Conservation (phyloP, 2,888 invertebrate genomes). For the Drosophila quinaria region DNA sequence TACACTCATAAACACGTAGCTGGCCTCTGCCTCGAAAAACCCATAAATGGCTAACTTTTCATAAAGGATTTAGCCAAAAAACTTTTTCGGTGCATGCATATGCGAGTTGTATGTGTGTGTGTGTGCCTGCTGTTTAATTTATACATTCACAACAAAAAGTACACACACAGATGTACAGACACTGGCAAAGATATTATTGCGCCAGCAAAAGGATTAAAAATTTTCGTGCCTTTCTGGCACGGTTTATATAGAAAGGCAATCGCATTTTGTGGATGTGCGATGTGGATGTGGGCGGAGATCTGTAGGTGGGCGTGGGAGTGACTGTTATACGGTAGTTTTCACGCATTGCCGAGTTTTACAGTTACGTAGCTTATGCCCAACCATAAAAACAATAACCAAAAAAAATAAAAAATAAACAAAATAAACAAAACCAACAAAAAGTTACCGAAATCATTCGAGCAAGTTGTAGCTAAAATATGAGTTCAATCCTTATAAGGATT, state of each 20-base stretch:
- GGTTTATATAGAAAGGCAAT: conserved; percentile 52
- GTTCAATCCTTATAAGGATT: neutral
- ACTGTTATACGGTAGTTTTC: conserved; percentile 65
- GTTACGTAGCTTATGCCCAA: conserved; percentile 51
- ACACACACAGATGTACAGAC: conserved; percentile 18
- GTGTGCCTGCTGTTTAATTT: conserved; percentile 68
- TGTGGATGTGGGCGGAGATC: conserved; percentile 13
- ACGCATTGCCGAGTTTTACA: conserved; percentile 74
- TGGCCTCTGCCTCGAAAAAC: conserved; percentile 48
- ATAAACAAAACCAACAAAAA: conserved; percentile 20
- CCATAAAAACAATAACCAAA: conserved; percentile 56
- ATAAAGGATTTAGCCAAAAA: conserved; percentile 77
- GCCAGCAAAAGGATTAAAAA: conserved; percentile 76
- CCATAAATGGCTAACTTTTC: conserved; percentile 76
- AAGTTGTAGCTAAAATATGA: neutral
- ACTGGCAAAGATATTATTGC: conserved; percentile 71
- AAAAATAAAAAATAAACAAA: too few relatives aligned
- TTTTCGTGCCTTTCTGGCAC: conserved; percentile 61
- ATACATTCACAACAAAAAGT: conserved; percentile 60
- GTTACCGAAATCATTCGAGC: conserved; percentile 11
- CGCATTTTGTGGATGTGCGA: conserved; percentile 6
- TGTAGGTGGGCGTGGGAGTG: conserved; percentile 39
- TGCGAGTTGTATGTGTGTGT: conserved; percentile 37
- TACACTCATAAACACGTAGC: conserved; percentile 9
- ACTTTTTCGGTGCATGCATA: conserved; percentile 58